Evolutionary conservation across 2,888 invertebrate genomes (phyloP).

Genomic region (Drosophila aldrichi): DNA sequence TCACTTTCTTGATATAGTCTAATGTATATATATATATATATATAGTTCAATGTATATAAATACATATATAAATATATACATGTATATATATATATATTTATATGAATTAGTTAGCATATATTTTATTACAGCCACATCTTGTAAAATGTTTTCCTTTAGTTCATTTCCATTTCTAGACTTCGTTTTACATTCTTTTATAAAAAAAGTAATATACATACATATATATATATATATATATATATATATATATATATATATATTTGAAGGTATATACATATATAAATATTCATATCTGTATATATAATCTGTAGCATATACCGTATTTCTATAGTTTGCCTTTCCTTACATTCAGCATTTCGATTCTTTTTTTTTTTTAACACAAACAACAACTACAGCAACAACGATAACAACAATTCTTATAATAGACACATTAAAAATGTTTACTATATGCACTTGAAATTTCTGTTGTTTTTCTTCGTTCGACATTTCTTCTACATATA

Average conservation of each 20-base stretch:
- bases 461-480: background rate
- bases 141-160: conserved; percentile 3
- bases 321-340: conserved; percentile 24
- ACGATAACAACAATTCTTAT: conserved; percentile 18
- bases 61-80: background rate
- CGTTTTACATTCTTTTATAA: background rate
- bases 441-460: background rate
- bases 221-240: too few species aligned
- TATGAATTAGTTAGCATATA: background rate
- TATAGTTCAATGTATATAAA: background rate
- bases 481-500: background rate
- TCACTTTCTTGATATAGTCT: conserved; percentile 4
- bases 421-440: background rate
- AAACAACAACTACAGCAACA: conserved; percentile 42
- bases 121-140: conserved; percentile 10
- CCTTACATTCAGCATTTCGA: conserved; percentile 47
- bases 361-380: conserved; percentile 26
- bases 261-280: conserved; percentile 8
- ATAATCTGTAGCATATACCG: conserved; percentile 11
- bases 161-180: background rate
- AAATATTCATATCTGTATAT: background rate
- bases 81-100: background rate
- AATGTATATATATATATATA: background rate
- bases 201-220: too few species aligned
- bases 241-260: conserved; percentile 1